These are phyloP conservation scores for Caenorhabditis japonica DNA, from an alignment of 2,888 invertebrate genomes.

Conservation along the genomic window DNA sequence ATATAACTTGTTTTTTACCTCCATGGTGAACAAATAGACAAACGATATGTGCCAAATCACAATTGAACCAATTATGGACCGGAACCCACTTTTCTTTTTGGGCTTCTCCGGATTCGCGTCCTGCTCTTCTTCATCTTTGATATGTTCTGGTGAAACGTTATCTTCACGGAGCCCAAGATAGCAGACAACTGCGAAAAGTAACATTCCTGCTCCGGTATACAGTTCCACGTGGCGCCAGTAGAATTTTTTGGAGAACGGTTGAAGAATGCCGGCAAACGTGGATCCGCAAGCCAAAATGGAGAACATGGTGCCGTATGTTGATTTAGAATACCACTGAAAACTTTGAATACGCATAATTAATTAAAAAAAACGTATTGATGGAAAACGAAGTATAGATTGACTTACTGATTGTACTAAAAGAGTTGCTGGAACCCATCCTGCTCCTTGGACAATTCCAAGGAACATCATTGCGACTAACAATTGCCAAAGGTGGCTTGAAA, in stretches of 20 bases:
- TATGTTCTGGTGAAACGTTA: conserved; percentile 34
- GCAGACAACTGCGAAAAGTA: conserved; percentile 39
- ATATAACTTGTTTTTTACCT: conserved; percentile 32
- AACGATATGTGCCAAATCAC: conserved; percentile 52
- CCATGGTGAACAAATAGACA: conserved; percentile 53
- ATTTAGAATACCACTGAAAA: conserved; percentile 52
- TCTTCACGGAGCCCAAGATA: conserved; percentile 38
- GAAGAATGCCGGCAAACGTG: conserved; percentile 59
- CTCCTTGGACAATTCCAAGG: conserved; percentile 58
- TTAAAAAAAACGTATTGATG: no score
- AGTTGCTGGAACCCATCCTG: conserved; percentile 61
- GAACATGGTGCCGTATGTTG: conserved; percentile 60
- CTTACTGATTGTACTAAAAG: conserved; percentile 48
- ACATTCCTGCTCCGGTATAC: conserved; percentile 43
- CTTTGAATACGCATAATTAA: background rate
- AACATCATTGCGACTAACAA: conserved; percentile 45
- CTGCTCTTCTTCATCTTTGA: conserved; percentile 19
- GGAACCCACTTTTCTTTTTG: conserved; percentile 41
- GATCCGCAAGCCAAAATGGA: conserved; percentile 60
- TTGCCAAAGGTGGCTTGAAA: conserved; percentile 45
- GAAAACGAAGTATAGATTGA: no score
- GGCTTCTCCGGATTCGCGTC: conserved; percentile 40
- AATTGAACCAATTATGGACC: conserved; percentile 29
- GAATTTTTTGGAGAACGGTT: conserved; percentile 52
- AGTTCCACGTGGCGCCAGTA: conserved; percentile 59